Base-by-base conservation (phyloP, 2,888 invertebrate genomes). In the Apotomis turbidana region DNA sequence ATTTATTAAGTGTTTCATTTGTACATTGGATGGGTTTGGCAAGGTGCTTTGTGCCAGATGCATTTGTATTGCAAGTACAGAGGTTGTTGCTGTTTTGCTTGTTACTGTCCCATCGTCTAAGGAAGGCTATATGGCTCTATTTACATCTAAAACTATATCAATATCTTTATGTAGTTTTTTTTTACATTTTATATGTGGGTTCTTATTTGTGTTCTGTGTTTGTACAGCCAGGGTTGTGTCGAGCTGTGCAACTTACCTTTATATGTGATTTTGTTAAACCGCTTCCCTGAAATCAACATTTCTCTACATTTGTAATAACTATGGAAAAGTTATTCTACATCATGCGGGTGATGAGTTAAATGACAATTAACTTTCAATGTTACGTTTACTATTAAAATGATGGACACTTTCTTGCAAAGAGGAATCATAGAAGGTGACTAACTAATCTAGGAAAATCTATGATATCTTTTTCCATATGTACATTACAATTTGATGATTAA, bases 281-380 rank as follows among this genome's bases (percentile, higher is more conserved):
- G 89, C 88, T 90, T 84, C 91, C 93, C 93, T 93, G 93, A 87
- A 93, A 93, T 86, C 80, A 90, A 90, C 78, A 90, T 80, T 77
- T 76, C 77, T 79, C 81, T 87, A 87, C 81, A 87, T 83, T 85
- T 80, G 76, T 74, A 80, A 79, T 78, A 74, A 71, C 27, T 66
- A 71, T 69, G 68, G 58, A 68, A 59, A 60, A 27, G 15, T 46
- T 13, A 27, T 10, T 58, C 58, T 72, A 72, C 57, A 44, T 46
- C 68, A 72, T 72, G 71, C 67, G 36, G 36, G 44, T 46, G 61
- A 57, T 6, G 9, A 46, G 15, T 66, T 55, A 57, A 27, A 66
- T 66, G 46, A 57, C 55, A 52, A 64, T 44, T 52, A 5, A 51
- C 5, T 12, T 13, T 12, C 5, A 5, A 13, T 44, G 6, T 38